Evolutionary conservation across 2,797 vertebrate species (phyloP), one percentile per base, ranked within the genome.

Genomic region (Rhincodon typus): DNA sequence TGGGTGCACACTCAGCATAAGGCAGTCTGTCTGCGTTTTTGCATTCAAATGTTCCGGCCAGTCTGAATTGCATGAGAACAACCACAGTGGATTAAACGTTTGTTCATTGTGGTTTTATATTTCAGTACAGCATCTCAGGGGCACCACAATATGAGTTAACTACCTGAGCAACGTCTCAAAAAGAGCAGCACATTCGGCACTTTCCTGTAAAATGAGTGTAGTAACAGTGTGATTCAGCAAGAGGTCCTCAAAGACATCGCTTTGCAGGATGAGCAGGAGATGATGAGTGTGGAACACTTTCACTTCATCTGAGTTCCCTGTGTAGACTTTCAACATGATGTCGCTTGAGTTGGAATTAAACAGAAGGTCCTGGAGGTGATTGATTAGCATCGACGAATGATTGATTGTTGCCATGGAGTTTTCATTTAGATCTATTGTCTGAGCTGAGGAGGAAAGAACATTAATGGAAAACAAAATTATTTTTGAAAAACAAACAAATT

Each of bases 161-260:
- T 98, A 99, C 99, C 98, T 98, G 97, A 99, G 97, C 97, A 99
- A 99, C 96, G 98, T 99, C 96, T 99, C 98, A 0, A 99, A 99
- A 96, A 99, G 98, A 0, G 97, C 96, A 0, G 98, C 98, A 0
- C 98, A 98, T 96, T 99, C 98, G 0, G 98, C 96, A 0, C 97
- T 97, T 97, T 99, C 99, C 0, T 88, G 97, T 96, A 98, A 96
- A 30, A 98, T 97, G 96, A 99, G 97, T 3, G 96, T 97, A 94
- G 97, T 96, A 27, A 97, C 82, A 0, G 98, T 99, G 96, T 98
- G 98, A 96, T 97, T 98, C 87, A 95, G 97, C 97, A 99, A 97
- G 96, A 99, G 97, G 96, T 97, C 98, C 96, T 98, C 97, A 0
- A 99, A 98, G 82, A 98, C 97, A 69, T 97, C 96, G 19, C 99